Base-by-base conservation (phyloP, 1,140 invertebrate genomes). In the Drosophila ogumai region DNA sequence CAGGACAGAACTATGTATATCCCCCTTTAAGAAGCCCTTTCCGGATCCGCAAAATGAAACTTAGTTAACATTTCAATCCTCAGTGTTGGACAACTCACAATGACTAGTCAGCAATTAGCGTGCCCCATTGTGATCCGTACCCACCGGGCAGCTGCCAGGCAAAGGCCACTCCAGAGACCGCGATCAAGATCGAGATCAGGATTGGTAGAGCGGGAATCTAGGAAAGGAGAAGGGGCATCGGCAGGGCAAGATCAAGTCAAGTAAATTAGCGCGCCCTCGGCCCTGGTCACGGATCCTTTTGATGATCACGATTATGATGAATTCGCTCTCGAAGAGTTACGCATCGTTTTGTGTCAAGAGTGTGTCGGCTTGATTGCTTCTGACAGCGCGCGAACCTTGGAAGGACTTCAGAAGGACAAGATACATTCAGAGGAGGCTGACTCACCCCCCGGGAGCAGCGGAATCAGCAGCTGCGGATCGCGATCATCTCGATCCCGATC, bases 301-400 rank as follows among this genome's bases (percentile, higher is more conserved):
- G 82, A 86, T 80, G 81, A 82, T 19, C 19, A 43, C 60, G 72
- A 66, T 54, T 50, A 75, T 77, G 73, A 68, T 68, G 64, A 69
- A 69, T 69, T 84, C 80, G 66, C 84, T 88, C 84, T 88, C 84
- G 80, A 88, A 88, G 84, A 88, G 84, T 88, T 88, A 88, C 84
- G 84, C 84, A 88, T 88, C 85, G 84, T 81, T 90, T 88, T 88
- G 80, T 90, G 84, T 88, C 80, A 87, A 81, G 84, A 90, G 85
- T 90, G 85, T 90, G 80, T 87, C 77, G 85, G 78, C 78, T 90
- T 90, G 85, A 88, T 88, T 90, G 85, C 73, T 85, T 88, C 81
- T 88, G 85, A 88, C 85, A 88, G 85, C 85, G 85, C 85, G 85
- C 85, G 85, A 88, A 88, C 77, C 65, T 50, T 41, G 28, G 69